These are phyloP conservation scores for Mylabris sibirica DNA, from an alignment of 2,888 invertebrate species.

Conservation along the genomic window DNA sequence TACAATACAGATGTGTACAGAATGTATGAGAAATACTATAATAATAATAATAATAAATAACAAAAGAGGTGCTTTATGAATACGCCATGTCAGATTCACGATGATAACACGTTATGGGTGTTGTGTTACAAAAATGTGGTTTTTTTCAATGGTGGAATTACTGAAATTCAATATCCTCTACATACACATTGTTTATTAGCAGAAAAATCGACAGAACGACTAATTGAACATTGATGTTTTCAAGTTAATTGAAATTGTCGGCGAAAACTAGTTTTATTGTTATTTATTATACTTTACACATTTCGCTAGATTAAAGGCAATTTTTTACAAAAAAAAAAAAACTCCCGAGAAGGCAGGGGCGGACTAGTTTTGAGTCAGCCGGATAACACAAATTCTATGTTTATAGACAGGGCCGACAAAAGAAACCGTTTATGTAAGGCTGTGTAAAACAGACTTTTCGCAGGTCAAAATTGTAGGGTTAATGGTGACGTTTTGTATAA, in stretches of 20 bases:
- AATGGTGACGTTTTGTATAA: too few relatives aligned
- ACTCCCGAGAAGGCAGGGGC: too few relatives aligned
- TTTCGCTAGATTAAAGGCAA: too few relatives aligned
- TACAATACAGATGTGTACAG: slow-evolving; percentile 13
- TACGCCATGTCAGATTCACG: slow-evolving; percentile 30
- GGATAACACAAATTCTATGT: too few relatives aligned
- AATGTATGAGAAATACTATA: background rate
- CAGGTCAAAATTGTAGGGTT: too few relatives aligned
- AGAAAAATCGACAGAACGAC: slow-evolving; percentile 32
- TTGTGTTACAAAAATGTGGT: slow-evolving; percentile 35
- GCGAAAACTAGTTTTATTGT: background rate
- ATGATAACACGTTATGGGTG: slow-evolving; percentile 39
- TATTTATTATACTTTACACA: background rate
- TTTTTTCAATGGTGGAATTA: slow-evolving; percentile 15
- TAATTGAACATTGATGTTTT: slow-evolving; percentile 42
- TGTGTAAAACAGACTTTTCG: too few relatives aligned
- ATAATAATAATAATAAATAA: slow-evolving; percentile 4
- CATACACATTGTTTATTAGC: background rate
- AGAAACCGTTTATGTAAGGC: too few relatives aligned
- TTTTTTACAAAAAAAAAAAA: too few relatives aligned
- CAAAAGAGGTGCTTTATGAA: slow-evolving; percentile 20
- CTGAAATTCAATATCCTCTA: slow-evolving; percentile 1
- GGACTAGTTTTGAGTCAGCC: too few relatives aligned
- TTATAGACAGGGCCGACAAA: too few relatives aligned
- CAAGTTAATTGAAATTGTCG: slow-evolving; percentile 14